Percentiles rank a stretch among this genome's conserved stretches.
phyloP scores from a whole-genome alignment of 1,140 invertebrate species.

The Lepeophtheirus salmonis region DNA sequence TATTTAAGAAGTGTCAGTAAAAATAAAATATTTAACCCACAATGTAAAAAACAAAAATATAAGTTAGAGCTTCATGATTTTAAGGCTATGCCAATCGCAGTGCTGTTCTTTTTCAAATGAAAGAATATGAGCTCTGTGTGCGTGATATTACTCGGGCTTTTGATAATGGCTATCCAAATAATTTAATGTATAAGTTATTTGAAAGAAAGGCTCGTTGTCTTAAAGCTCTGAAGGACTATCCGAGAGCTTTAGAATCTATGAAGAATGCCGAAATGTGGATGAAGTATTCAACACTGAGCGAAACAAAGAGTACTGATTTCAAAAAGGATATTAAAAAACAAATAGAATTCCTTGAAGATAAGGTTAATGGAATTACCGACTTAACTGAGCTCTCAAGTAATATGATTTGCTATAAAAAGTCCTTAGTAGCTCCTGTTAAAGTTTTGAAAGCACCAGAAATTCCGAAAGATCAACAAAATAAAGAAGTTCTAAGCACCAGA shows the following conservation, averaged over 20 bases:
- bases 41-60: too few species aligned
- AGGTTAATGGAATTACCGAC: conserved; percentile 9
- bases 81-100: conserved; percentile 17
- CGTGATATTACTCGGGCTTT: conserved; percentile 16
- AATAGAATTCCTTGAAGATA: conserved; percentile 15
- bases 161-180: conserved; percentile 17
- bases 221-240: conserved; percentile 16
- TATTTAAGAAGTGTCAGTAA: not conserved
- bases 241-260: conserved; percentile 15
- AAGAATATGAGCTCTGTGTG: conserved; percentile 17
- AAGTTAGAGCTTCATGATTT: not conserved
- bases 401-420: not conserved
- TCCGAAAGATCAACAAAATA: not conserved
- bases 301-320: conserved; percentile 14
- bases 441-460: conserved; percentile 3
- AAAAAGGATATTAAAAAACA: conserved; percentile 18
- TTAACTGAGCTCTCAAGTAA: not conserved
- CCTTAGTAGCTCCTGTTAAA: not conserved
- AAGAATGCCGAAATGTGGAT: conserved; percentile 19
- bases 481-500: conserved; percentile 5
- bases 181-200: conserved; percentile 18
- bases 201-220: conserved; percentile 17
- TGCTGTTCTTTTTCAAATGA: conserved; percentile 18
- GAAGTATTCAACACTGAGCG: conserved; percentile 16
- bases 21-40: not conserved